Evolutionary conservation across 2,888 invertebrate genomes (phyloP).

Genomic region (Eudasyphora cyanicolor): DNA sequence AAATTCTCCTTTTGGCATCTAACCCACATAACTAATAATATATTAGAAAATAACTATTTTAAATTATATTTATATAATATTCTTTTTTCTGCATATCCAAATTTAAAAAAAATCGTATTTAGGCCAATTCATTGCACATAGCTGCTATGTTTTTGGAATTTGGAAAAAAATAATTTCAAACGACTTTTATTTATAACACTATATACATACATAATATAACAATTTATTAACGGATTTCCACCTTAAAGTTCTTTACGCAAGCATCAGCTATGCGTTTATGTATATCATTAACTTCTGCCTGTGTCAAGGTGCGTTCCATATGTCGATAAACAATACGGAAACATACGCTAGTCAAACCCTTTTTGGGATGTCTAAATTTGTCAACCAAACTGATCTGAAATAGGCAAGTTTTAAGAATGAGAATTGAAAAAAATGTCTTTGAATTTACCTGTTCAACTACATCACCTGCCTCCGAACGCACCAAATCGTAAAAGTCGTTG

Average conservation of each 20-base stretch:
- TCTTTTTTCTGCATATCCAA: too few species aligned
- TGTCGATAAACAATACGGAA: slow-evolving; percentile 96
- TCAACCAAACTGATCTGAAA: slow-evolving; percentile 90
- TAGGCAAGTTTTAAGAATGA: slow-evolving; percentile 2
- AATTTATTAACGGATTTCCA: slow-evolving; percentile 76
- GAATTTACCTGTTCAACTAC: slow-evolving; percentile 91
- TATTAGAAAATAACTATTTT: too few species aligned
- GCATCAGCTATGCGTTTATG: slow-evolving; percentile 87
- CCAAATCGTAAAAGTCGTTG: slow-evolving; percentile 96
- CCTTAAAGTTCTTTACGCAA: slow-evolving; percentile 79
- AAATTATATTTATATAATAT: too few species aligned
- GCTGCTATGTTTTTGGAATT: too few species aligned
- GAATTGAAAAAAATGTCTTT: slow-evolving; percentile 8
- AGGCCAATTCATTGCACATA: too few species aligned
- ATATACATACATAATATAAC: not conserved
- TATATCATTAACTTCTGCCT: slow-evolving; percentile 92
- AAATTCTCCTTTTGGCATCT: too few species aligned
- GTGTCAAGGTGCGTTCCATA: slow-evolving; percentile 91
- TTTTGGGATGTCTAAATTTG: slow-evolving; percentile 92
- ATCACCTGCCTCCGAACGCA: slow-evolving; percentile 93
- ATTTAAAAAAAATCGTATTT: too few species aligned
- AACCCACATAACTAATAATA: too few species aligned
- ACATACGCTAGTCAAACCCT: slow-evolving; percentile 90
- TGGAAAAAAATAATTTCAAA: not conserved
- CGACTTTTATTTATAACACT: not conserved